These are phyloP conservation scores for Ondatra zibethicus DNA, from an alignment of 2,113 vertebrate species.

Conservation along the genomic window DNA sequence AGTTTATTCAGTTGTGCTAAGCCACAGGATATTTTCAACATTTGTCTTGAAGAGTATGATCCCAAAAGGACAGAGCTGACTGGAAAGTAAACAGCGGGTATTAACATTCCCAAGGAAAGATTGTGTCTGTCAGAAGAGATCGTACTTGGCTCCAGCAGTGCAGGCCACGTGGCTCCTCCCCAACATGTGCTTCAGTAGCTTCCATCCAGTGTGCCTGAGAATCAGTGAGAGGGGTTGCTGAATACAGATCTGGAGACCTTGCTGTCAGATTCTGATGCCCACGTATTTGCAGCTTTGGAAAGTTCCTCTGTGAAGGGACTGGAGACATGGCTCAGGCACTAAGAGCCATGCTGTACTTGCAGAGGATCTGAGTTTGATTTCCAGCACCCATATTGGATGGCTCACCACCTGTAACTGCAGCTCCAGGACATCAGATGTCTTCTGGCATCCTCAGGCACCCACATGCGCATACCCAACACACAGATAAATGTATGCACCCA, in stretches of 20 bases:
- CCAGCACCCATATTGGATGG: not conserved
- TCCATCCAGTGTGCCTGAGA: not conserved
- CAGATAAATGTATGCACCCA: too few relatives aligned
- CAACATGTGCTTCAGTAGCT: not conserved
- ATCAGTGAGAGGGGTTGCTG: not conserved
- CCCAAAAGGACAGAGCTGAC: not conserved
- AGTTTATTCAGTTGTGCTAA: not conserved
- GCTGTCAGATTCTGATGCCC: not conserved
- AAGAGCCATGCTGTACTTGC: not conserved
- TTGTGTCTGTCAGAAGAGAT: not conserved
- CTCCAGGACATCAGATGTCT: not conserved
- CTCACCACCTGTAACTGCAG: not conserved
- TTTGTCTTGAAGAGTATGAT: not conserved
- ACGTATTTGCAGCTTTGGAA: constrained; percentile 30
- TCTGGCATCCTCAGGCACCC: not conserved
- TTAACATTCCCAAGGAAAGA: constrained; percentile 17
- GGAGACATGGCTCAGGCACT: not conserved
- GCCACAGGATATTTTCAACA: not conserved
- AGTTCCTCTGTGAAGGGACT: not conserved
- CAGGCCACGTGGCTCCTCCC: not conserved
- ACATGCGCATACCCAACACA: accelerated
- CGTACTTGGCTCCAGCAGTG: not conserved
- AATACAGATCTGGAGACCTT: not conserved
- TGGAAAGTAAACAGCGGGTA: not conserved
- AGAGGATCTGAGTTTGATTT: not conserved